phyloP scores from a whole-genome alignment of 2,113 vertebrate species.

The Peromyscus maniculatus region DNA sequence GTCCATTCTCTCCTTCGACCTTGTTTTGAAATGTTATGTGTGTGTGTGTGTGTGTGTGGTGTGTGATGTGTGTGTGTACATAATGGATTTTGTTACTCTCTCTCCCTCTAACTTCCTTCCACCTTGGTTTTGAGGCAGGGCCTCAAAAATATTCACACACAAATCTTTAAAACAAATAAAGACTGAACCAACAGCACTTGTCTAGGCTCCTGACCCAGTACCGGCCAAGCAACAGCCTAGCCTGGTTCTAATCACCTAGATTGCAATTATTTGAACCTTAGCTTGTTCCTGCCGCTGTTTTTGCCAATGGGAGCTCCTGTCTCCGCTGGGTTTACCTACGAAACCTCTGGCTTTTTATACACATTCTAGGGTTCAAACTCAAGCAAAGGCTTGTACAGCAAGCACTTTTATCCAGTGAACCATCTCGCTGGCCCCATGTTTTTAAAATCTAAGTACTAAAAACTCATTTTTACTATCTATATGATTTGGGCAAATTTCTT shows the following conservation, averaged over 20 bases:
- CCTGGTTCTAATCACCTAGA: constrained; percentile 36
- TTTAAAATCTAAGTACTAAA: background rate
- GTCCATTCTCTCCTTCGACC: background rate
- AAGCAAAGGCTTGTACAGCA: background rate
- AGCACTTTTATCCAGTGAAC: background rate
- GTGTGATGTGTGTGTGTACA: background rate
- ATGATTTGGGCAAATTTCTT: constrained; percentile 35
- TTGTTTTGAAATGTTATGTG: background rate
- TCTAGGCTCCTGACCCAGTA: background rate
- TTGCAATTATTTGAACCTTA: constrained; percentile 43
- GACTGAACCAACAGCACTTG: background rate
- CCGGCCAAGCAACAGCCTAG: background rate
- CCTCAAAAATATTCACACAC: background rate
- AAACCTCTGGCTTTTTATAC: background rate
- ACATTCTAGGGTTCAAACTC: background rate
- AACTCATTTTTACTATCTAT: background rate
- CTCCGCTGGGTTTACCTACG: too few species aligned
- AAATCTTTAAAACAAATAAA: background rate
- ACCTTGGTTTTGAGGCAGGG: background rate
- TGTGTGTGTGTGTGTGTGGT: background rate
- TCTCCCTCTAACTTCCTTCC: background rate
- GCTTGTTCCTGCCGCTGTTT: background rate
- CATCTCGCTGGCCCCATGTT: background rate
- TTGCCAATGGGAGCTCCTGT: background rate
- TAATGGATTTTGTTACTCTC: background rate